Percentiles rank a stretch among this genome's conserved stretches.
Evolutionary conservation across 2,113 vertebrate genomes (phyloP).

Genomic region (Trogon surrucura): DNA sequence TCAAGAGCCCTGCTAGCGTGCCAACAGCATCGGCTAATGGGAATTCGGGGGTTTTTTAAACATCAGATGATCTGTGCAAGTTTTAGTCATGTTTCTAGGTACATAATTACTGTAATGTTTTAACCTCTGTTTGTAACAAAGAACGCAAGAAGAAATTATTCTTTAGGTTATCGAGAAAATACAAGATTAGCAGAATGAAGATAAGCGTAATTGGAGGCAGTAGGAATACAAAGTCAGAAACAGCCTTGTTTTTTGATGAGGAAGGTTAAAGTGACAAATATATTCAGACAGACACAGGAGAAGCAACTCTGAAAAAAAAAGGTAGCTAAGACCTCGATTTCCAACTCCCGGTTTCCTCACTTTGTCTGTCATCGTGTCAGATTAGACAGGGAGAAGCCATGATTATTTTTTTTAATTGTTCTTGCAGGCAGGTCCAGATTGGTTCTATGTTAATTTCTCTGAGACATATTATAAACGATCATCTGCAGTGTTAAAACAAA

Average conservation of each 20-base stretch:
- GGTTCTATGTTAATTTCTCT: background rate
- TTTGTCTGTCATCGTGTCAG: background rate
- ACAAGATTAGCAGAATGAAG: background rate
- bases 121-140: background rate
- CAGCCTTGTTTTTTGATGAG: background rate
- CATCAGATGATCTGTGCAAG: background rate
- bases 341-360: background rate
- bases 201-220: background rate
- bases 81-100: background rate
- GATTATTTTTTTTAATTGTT: background rate
- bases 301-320: background rate
- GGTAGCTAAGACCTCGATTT: background rate
- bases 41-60: background rate
- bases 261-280: background rate
- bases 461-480: background rate
- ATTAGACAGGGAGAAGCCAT: background rate
- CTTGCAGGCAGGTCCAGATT: background rate
- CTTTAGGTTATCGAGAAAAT: slow-evolving; percentile 7
- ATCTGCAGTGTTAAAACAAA: background rate
- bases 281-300: background rate
- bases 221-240: background rate
- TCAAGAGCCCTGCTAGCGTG: background rate
- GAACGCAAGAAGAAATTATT: background rate
- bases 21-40: background rate
- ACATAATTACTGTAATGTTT: background rate